Conservation (phyloP, 2,113 vertebrate genomes). For the Vombatus ursinus region DNA sequence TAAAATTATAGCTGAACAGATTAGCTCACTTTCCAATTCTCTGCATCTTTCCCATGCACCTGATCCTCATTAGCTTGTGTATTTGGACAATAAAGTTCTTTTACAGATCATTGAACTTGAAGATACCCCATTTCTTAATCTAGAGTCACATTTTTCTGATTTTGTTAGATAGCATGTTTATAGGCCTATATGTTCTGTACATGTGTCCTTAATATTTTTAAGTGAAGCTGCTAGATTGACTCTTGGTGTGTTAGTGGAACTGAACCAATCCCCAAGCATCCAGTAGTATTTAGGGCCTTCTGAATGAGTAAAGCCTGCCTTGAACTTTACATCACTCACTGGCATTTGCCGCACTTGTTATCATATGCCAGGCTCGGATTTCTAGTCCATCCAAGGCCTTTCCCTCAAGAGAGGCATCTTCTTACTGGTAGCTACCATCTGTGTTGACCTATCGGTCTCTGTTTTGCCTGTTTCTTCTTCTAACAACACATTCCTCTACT, state of each 20-base stretch:
- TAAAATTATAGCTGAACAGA: slow-evolving; percentile 35
- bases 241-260: neutral
- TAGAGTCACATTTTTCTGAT: slow-evolving; percentile 19
- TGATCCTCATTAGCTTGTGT: slow-evolving; percentile 59
- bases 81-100: slow-evolving; percentile 58
- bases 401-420: neutral
- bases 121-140: slow-evolving; percentile 33
- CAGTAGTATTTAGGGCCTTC: neutral
- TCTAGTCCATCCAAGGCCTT: neutral
- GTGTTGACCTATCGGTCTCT: neutral
- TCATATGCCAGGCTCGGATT: neutral
- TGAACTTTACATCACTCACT: neutral
- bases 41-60: slow-evolving; percentile 58
- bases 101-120: slow-evolving; percentile 33
- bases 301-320: neutral
- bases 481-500: neutral
- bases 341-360: neutral
- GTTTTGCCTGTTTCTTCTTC: neutral
- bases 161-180: slow-evolving; percentile 44
- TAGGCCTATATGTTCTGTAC: neutral
- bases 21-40: slow-evolving; percentile 54
- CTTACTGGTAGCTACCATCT: neutral
- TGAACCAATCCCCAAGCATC: neutral
- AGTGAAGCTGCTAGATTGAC: neutral
- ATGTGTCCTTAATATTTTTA: neutral